Conservation (phyloP, 2,113 vertebrate species). For the Oophaga pumilio region DNA sequence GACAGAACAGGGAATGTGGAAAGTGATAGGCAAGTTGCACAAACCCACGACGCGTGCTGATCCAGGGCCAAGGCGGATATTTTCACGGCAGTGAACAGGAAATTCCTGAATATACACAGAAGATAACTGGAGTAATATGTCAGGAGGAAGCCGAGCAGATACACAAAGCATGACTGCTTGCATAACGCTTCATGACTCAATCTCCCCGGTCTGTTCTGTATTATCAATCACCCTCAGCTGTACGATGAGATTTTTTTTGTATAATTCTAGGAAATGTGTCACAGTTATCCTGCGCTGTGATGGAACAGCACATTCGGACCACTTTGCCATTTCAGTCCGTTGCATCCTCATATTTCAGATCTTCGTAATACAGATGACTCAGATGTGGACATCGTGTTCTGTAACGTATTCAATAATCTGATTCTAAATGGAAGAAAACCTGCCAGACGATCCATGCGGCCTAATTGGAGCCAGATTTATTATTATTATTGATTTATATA, state of each 20-base stretch:
- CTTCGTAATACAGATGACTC: neutral
- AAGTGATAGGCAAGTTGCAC: neutral
- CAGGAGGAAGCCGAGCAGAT: neutral
- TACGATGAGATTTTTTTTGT: neutral
- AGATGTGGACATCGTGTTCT: neutral
- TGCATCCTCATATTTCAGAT: neutral
- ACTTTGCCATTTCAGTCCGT: no score
- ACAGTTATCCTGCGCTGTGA: neutral
- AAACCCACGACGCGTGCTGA: neutral
- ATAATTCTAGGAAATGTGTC: neutral
- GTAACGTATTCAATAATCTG: no score
- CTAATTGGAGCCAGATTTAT: no score
- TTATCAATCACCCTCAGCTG: neutral
- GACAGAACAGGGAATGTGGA: neutral
- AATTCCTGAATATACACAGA: conserved; percentile 22
- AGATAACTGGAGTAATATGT: neutral
- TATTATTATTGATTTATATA: no score
- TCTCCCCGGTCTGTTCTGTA: neutral
- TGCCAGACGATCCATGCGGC: no score
- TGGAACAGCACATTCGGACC: no score
- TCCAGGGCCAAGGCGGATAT: conserved; percentile 24
- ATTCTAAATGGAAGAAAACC: no score
- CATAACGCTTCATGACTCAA: neutral
- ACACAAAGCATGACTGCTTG: neutral
- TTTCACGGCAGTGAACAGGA: conserved; percentile 35